These are phyloP conservation scores for Troides oblongomaculatus DNA, from an alignment of 2,888 invertebrate genomes.

Conservation along the genomic window DNA sequence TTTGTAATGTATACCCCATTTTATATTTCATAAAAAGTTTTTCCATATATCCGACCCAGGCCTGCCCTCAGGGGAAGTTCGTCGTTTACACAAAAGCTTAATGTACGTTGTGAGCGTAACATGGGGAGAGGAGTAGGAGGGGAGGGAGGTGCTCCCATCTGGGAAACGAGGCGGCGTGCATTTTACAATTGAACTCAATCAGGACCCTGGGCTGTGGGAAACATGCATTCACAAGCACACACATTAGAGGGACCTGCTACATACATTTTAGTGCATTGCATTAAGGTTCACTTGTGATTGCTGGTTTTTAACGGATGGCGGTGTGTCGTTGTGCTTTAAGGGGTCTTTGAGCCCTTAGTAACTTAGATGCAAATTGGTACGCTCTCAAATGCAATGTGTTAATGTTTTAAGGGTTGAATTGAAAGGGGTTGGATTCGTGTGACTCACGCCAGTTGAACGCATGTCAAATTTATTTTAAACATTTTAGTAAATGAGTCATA, in stretches of 20 bases:
- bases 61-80: background rate
- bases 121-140: background rate
- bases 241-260: background rate
- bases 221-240: background rate
- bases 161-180: background rate
- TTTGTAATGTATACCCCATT: too few relatives aligned
- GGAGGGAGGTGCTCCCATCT: background rate
- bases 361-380: background rate
- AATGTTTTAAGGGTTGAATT: background rate
- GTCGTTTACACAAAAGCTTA: background rate
- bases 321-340: background rate
- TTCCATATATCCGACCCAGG: too few relatives aligned
- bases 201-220: slow-evolving; percentile 5
- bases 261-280: background rate
- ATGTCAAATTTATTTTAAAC: too few relatives aligned
- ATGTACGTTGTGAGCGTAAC: background rate
- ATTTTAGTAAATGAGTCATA: too few relatives aligned
- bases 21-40: too few relatives aligned
- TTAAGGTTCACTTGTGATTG: background rate
- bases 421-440: background rate
- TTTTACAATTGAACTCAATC: slow-evolving; percentile 22
- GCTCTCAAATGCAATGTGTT: background rate
- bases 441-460: too few relatives aligned
- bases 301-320: background rate
- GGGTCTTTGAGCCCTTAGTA: background rate